Base-by-base conservation (phyloP, 1,140 invertebrate genomes). In the Drosophila tsacasi region DNA sequence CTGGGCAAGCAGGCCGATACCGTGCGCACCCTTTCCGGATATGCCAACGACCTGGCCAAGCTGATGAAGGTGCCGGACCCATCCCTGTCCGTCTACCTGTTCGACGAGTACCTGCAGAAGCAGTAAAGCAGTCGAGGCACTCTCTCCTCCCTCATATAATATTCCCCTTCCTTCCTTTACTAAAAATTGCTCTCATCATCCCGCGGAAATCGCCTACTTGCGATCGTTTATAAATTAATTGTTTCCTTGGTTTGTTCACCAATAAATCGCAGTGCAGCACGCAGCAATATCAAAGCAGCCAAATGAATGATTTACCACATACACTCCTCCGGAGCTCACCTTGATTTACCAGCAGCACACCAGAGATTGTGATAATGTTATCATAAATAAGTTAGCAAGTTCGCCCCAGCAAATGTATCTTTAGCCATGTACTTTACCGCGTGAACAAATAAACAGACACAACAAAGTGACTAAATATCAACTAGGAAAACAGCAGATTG, bases 41-140 rank as follows among this genome's bases (percentile, higher is more conserved):
- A 97, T 92, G 95, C 95, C 60, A 94, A 94, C 23, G 96, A 97
- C 92, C 93, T 97, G 74, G 95, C 95, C 79, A 94, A 94, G 50
- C 93, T 97, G 74, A 94, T 96, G 39, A 91, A 91, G 21, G 93
- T 94, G 69, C 93, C 93, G 7, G 95, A 96, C 74, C 93, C 94
- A 60, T 95, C 96, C 5, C 91, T 97, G 47, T 93, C 95, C 13
- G 78, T 97, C 68, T 97, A 95, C 85, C 82, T 97, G 52, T 97
- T 97, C 91, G 96, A 97, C 93, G 96, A 97, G 91, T 96, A 96
- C 81, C 94, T 97, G 68, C 94, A 96, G 76, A 96, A 96, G 90
- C 85, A 93, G 75, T 92, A 92, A 91, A 68, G 23, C 54, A 57
- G 59, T 64, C 57, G 21, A n/a, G 19, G 57, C 17, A 3, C 17